These are phyloP conservation scores for Branchellion lobata DNA, from an alignment of 2,888 invertebrate genomes.

Conservation along the genomic window DNA sequence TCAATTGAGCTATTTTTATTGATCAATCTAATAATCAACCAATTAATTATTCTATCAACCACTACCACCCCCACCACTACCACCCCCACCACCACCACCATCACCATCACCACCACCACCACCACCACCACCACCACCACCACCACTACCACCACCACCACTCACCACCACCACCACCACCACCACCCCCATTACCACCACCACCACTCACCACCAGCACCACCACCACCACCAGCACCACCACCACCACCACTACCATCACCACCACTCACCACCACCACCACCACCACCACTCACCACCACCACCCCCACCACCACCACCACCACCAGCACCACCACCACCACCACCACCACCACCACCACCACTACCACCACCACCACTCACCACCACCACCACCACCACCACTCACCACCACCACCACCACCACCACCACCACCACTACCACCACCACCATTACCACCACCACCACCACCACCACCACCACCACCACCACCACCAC, in stretches of 20 bases:
- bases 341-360: background rate
- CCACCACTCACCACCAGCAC: conserved; percentile 3
- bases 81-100: background rate
- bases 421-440: conserved; percentile 17
- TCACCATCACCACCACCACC: conserved; percentile 22
- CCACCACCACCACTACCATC: conserved; percentile 7
- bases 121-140: conserved; percentile 11
- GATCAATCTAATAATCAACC: no score
- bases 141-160: conserved; percentile 28
- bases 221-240: background rate
- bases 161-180: background rate
- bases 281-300: background rate
- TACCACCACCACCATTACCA: conserved; percentile 22
- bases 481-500: background rate
- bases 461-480: conserved; percentile 28
- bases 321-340: background rate
- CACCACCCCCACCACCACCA: background rate
- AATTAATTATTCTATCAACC: no score
- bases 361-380: background rate
- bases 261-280: background rate
- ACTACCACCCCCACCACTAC: background rate
- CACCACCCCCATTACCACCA: background rate
- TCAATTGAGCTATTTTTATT: no score
- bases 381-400: background rate
- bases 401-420: background rate